Conservation (phyloP, 2,888 invertebrate genomes). For the Dryobota labecula region DNA sequence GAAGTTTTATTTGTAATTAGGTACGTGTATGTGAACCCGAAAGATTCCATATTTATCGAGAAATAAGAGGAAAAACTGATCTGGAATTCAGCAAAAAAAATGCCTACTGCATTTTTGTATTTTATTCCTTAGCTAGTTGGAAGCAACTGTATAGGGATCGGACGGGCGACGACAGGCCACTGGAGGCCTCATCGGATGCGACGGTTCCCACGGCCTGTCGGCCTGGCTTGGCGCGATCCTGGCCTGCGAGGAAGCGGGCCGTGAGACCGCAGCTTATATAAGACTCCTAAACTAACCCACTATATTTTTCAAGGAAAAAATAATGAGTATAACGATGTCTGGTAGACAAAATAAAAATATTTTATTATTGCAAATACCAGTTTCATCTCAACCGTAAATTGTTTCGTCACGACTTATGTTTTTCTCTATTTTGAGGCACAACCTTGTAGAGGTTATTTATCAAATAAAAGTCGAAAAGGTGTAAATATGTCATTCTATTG, state of each 20-base stretch:
- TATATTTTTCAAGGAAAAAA: no score
- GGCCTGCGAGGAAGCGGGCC: no score
- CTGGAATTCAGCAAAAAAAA: neutral
- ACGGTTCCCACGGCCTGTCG: no score
- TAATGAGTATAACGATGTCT: neutral
- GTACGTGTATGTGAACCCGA: no score
- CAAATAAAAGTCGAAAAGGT: neutral
- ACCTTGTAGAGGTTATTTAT: conserved; percentile 14
- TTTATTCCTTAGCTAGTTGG: neutral
- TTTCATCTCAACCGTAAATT: conserved; percentile 7
- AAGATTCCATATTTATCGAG: neutral
- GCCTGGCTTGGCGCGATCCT: no score
- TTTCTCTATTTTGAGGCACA: neutral
- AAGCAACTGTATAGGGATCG: neutral
- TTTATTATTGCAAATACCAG: neutral
- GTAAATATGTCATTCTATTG: conserved; percentile 4
- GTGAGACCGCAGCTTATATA: no score
- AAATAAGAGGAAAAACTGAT: neutral
- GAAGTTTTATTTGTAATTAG: neutral
- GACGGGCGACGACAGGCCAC: no score
- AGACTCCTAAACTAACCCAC: neutral
- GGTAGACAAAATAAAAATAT: neutral
- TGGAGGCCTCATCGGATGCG: no score
- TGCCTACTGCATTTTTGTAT: neutral
- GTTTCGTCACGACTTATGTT: conserved; percentile 12